These are phyloP conservation scores for Mesembrinibis cayennensis DNA, from an alignment of 2,113 vertebrate genomes.

Conservation along the genomic window DNA sequence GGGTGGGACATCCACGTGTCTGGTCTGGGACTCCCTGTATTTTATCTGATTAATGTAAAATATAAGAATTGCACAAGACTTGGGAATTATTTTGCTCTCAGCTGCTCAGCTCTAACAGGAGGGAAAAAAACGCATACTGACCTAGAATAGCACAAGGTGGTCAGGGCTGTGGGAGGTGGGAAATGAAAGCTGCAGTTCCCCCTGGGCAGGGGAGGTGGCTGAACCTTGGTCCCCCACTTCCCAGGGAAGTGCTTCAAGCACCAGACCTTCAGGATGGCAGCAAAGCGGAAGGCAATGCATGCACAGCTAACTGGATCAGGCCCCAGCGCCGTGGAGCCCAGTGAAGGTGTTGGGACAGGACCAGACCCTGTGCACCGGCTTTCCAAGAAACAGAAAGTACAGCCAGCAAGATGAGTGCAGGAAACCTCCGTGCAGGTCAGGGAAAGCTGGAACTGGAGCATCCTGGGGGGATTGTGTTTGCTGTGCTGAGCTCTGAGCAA, in stretches of 20 bases:
- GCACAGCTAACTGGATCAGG: neutral
- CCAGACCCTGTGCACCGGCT: fast-evolving
- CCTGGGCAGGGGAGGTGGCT: neutral
- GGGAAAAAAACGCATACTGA: neutral
- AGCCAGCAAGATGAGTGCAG: fast-evolving
- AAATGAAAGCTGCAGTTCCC: neutral
- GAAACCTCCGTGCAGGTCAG: fast-evolving
- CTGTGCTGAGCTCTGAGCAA: neutral
- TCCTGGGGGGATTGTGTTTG: neutral
- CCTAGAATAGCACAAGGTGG: fast-evolving
- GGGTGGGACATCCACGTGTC: fast-evolving
- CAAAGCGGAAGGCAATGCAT: neutral
- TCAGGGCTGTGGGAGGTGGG: fast-evolving
- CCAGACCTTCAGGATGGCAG: neutral
- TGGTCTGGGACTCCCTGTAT: neutral
- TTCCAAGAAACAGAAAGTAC: neutral
- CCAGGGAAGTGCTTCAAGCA: neutral
- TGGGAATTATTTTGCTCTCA: neutral
- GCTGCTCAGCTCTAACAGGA: neutral
- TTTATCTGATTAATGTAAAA: neutral
- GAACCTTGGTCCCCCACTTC: neutral
- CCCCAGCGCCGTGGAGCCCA: fast-evolving
- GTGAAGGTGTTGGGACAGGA: fast-evolving
- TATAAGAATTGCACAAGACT: neutral
- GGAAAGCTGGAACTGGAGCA: neutral